Evolutionary conservation across 2,113 vertebrate species (phyloP).

Genomic region (Macroglossus sobrinus): DNA sequence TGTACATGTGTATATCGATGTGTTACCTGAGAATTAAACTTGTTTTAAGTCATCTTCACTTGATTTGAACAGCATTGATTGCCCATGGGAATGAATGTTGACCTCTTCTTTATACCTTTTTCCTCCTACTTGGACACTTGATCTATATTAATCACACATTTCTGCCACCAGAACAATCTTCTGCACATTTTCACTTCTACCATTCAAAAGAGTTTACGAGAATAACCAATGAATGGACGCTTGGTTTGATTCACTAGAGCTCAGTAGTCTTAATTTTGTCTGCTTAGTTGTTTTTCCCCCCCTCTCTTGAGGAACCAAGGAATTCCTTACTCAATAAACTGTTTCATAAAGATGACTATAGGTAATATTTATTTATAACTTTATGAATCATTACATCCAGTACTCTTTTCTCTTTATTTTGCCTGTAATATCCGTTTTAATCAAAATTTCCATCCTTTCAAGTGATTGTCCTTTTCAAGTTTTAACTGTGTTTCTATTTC

Average conservation of each 20-base stretch:
- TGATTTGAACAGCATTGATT: not conserved
- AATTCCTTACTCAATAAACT: not conserved
- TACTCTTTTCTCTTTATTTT: not conserved
- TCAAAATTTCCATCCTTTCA: not conserved
- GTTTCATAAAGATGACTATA: not conserved
- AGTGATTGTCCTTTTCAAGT: not conserved
- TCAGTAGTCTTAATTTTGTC: not conserved
- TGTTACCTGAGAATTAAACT: not conserved
- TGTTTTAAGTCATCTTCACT: not conserved
- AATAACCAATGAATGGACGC: not conserved
- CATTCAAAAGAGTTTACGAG: not conserved
- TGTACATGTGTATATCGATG: fast-evolving
- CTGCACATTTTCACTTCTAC: not conserved
- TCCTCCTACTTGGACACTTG: not conserved
- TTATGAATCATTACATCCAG: not conserved
- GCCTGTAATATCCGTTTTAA: not conserved
- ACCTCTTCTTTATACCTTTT: not conserved
- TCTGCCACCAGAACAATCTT: not conserved
- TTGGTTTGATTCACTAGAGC: not conserved
- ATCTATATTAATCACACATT: not conserved
- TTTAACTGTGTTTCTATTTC: not conserved
- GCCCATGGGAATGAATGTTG: not conserved
- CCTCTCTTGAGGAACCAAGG: not conserved
- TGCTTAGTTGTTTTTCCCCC: not conserved
- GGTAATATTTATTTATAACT: not conserved